Evolutionary conservation across 1,140 invertebrate genomes (phyloP), one percentile per base, ranked within the genome.

Genomic region (Cepaea nemoralis): DNA sequence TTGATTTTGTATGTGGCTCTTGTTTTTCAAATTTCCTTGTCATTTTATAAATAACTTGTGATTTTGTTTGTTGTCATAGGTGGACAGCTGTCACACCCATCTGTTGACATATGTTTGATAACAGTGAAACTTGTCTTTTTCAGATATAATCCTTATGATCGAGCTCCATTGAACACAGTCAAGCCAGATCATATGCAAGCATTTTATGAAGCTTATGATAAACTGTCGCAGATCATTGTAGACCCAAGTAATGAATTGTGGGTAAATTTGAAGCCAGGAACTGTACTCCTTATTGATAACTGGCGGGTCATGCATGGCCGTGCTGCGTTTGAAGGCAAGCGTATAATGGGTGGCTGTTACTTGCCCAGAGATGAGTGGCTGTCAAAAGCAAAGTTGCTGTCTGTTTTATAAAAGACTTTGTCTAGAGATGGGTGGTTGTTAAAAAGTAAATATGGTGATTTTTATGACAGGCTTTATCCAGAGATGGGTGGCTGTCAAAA

Each of bases 271-370:
- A 86, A 87, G 33, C 94, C 95, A 48, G 94, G 94, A 83, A 93
- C 91, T 45, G 93, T 95, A 1, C 90, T 95, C 50, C 93, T 94
- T 66, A 93, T 95, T 76, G 95, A 96, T 85, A 96, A 96, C 90
- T 95, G 94, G 93, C 92, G 95, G 69, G 92, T 95, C 0, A 88
- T 95, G 2, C 95, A 96, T 87, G 95, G 95, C 0, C 92, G 95
- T 73, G 92, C 92, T 39, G 92, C 90, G 0, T 96, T 95, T 89
- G 93, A 93, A 1, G 95, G 89, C 27, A 75, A 80, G 0, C 83
- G 89, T 48, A 39, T 83, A 0, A 59, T 89, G 33, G 84, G 87
- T 82, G 86, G 87, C 19, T 85, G 84, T 48, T 89, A 89, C 73
- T 71, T 89, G 10, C 80, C 82, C 0, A 40, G 84, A 59, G 87